Base-by-base conservation (phyloP, 2,113 vertebrate genomes). In the Brachyhypopomus gauderio region DNA sequence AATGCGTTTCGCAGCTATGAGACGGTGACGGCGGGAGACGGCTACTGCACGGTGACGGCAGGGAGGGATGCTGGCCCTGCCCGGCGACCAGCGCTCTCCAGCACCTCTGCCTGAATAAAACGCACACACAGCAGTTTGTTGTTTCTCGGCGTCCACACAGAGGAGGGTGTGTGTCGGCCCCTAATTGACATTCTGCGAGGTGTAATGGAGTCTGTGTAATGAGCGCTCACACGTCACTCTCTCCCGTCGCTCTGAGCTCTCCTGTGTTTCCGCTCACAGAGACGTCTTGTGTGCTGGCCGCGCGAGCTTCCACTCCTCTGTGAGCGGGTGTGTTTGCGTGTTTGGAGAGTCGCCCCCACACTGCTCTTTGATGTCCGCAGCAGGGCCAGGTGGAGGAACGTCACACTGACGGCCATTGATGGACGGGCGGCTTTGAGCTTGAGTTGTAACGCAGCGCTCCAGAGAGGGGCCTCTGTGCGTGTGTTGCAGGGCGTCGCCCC, bases 361-460 rank as follows among this genome's bases (percentile, higher is more conserved):
- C 45, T 34, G 16, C 64, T 11, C 81, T 88, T 86, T 88, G 64
- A 77, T 87, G 74, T 88, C 27, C 71, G 72, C 56, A 19, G 56
- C 16, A 4, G 59, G 84, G 82, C 85, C 91, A 88, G 89, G 86
- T 92, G 88, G 84, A 85, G 80, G 56, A 84, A 87, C 73, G 77
- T 81, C 48, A 23, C 70, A 85, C 72, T 85, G 85, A 52, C 76
- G 75, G 71, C 69, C 86, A 83, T 85, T 87, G 83, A 90, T 86
- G 52, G 80, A 82, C 76, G 67, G 67, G 55, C 69, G 77, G 45
- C 75, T 87, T 67, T 63, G 75, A 78, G 87, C 82, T 85, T 58
- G 63, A 81, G 74, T 36, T 73, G 78, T 85, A 76, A 36, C 8
- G 59, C 82, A 77, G 70, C 63, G 75, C n/a, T 34, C 69, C 80